Evolutionary conservation across 2,113 vertebrate genomes (phyloP).

Genomic region (Petroica traversi): DNA sequence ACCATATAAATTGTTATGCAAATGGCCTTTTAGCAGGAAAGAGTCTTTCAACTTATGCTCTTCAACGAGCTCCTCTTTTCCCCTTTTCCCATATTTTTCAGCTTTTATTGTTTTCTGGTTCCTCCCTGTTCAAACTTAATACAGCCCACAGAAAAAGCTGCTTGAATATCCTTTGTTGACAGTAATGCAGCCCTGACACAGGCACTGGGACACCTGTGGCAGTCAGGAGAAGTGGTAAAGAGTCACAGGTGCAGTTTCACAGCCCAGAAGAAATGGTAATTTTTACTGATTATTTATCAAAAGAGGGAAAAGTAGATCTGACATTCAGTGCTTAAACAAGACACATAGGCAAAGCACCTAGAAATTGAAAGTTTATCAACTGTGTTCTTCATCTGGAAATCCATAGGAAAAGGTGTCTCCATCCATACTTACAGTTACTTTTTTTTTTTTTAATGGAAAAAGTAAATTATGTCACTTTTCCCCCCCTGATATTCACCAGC

Average conservation of each 20-base stretch:
- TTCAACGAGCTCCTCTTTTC: neutral
- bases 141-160: neutral
- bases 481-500: neutral
- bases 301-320: neutral
- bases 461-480: neutral
- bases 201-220: neutral
- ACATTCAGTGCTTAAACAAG: neutral
- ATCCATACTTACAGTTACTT: neutral
- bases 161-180: neutral
- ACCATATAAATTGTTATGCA: neutral
- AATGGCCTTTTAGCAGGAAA: neutral
- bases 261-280: neutral
- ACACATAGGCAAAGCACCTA: neutral
- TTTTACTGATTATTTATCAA: neutral
- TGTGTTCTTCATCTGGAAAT: neutral
- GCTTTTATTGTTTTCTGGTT: neutral
- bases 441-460: neutral
- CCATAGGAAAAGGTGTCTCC: accelerated
- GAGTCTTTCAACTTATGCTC: neutral
- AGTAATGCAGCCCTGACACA: neutral
- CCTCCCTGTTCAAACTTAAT: neutral
- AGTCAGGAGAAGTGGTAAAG: neutral
- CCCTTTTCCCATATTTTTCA: neutral
- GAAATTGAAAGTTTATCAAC: neutral
- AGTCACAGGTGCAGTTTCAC: neutral